Base-by-base conservation (phyloP, 2,888 invertebrate genomes). In the Callyntrura guangdongensis region DNA sequence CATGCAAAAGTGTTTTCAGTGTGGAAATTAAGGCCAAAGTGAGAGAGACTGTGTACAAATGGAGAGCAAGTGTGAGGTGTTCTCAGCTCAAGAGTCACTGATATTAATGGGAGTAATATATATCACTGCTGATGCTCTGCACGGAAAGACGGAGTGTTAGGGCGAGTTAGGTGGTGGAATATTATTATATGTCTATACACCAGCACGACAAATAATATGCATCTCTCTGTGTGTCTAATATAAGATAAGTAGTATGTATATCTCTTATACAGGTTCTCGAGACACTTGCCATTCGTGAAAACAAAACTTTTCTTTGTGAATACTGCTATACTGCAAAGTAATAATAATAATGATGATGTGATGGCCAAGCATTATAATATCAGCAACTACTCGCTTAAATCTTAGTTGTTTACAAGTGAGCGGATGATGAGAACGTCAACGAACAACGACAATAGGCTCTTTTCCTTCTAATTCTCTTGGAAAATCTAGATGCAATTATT, bases 281-380 rank as follows among this genome's bases (percentile, higher is more conserved):
- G 36, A 69, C 36, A 64, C 64, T 27, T 36, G n/a, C n/a, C 45
- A 72, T 45, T 72, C 45, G 72, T 11, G 47, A 47, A 47, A 20
- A 72, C 47, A 72, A 72, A 72, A 72, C 47, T 72, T 67, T 67
- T 67, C 27, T 67, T 72, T 47, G 47, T 17, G 45, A 47, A 9
- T 47, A 47, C 72, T 45, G n/a, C n/a, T n/a, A n/a, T n/a, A 47
- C 72, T 47, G 36, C n/a, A 36, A 64, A 69, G 72, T 72, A n/a
- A 47, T 72, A 45, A 72, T 72, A 72, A 72, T n/a, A n/a, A n/a
- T n/a, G n/a, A n/a, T 72, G 20, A 20, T 20, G 47, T 47, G 14
- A 69, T 72, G 45, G n/a, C 20, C 17, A 4, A 20, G 47, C 12
- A n/a, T n/a, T n/a, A n/a, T n/a, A n/a, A n/a, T n/a, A 0, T 47